phyloP scores from a whole-genome alignment of 2,113 vertebrate genomes.

The Mionectes macconnelli region DNA sequence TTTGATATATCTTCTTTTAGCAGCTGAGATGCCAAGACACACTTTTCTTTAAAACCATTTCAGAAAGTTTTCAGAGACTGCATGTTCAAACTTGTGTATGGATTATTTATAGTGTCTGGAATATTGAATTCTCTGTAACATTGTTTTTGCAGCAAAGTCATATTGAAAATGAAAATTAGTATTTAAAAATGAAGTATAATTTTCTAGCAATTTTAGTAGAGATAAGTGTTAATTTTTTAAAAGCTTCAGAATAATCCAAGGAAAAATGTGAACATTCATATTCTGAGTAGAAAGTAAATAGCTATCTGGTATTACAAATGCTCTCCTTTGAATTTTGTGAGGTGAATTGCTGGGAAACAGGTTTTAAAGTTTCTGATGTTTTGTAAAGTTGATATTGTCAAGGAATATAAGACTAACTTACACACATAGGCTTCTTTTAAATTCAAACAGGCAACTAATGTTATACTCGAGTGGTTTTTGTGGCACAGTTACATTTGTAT shows the following conservation, averaged over 20 bases:
- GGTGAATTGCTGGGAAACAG: not conserved
- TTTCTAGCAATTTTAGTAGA: not conserved
- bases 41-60: not conserved
- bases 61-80: not conserved
- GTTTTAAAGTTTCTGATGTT: not conserved
- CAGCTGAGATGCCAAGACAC: not conserved
- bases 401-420: not conserved
- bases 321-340: not conserved
- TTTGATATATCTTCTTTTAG: not conserved
- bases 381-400: not conserved
- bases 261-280: not conserved
- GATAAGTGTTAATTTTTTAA: not conserved
- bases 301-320: not conserved
- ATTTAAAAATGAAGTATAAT: not conserved
- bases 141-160: not conserved
- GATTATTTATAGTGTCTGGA: not conserved
- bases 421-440: not conserved
- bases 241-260: not conserved
- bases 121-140: not conserved
- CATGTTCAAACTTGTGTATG: not conserved
- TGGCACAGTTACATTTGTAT: not conserved
- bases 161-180: not conserved
- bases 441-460: not conserved
- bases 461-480: not conserved
- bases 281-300: not conserved